A percentile compares a stretch with the other conserved stretches of the same genome.
phyloP scores from a whole-genome alignment of 64 coral and sea anemone genomes.

The Pocillopora damicornis region DNA sequence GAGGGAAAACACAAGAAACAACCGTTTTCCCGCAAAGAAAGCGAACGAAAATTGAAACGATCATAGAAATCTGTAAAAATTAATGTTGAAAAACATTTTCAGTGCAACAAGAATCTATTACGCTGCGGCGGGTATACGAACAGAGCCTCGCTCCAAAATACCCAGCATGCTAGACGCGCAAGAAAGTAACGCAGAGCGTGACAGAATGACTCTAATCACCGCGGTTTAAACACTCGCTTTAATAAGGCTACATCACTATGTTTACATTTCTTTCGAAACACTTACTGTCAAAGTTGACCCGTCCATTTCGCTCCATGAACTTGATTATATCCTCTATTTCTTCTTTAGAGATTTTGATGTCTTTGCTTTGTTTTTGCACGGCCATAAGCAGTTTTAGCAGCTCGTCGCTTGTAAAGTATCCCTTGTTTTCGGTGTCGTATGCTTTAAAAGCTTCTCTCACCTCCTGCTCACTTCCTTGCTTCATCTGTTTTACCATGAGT shows the following conservation, averaged over 20 bases:
- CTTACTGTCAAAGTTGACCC: slow-evolving; percentile 48
- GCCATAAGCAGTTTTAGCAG: slow-evolving; percentile 31
- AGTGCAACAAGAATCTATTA: too few species aligned
- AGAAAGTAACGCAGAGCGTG: not conserved
- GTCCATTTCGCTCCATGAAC: slow-evolving; percentile 28
- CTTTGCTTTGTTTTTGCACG: slow-evolving; percentile 34
- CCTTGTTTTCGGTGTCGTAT: slow-evolving; percentile 45
- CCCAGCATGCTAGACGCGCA: too few species aligned
- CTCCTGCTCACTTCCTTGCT: slow-evolving; percentile 42
- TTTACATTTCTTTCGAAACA: not conserved
- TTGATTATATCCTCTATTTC: slow-evolving; percentile 38
- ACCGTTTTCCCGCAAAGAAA: too few species aligned
- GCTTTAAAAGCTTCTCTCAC: slow-evolving; percentile 58
- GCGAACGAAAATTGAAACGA: too few species aligned
- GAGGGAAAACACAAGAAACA: too few species aligned
- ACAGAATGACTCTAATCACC: too few species aligned
- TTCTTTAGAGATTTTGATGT: slow-evolving; percentile 48
- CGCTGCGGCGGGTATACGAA: too few species aligned
- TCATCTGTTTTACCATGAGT: slow-evolving; percentile 63
- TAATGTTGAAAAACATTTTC: too few species aligned
- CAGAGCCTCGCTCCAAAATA: too few species aligned
- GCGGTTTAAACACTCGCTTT: too few species aligned
- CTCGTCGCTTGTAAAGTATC: slow-evolving; percentile 46
- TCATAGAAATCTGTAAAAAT: too few species aligned
- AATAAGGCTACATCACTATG: too few species aligned